phyloP scores from a whole-genome alignment of 53 echinoderm and acorn worm species.

The Actinopyga echinites region DNA sequence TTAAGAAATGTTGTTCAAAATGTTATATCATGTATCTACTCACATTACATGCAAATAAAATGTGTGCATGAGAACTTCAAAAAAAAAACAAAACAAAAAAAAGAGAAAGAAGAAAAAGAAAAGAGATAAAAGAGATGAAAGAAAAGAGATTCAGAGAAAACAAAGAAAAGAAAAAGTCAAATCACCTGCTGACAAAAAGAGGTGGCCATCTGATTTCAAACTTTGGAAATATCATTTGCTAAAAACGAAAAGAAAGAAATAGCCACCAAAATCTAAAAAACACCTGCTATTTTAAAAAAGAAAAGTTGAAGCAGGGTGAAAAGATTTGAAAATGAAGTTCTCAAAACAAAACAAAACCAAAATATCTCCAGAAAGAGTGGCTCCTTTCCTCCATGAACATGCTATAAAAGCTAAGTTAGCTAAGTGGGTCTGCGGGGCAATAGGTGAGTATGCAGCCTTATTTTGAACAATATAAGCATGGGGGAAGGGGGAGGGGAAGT shows the following conservation, averaged over 20 bases:
- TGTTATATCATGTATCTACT: conserved; percentile 30
- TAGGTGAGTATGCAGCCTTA: no score
- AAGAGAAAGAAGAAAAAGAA: background rate
- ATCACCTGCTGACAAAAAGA: background rate
- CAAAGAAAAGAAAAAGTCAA: background rate
- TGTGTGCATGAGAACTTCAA: background rate
- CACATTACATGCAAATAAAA: conserved; percentile 30
- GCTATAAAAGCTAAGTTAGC: background rate
- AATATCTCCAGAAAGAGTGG: background rate
- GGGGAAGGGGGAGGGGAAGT: no score
- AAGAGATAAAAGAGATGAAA: background rate
- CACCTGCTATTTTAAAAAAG: background rate
- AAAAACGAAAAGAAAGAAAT: background rate
- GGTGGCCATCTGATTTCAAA: background rate
- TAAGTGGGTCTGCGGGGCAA: no score
- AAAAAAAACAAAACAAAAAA: conserved; percentile 2
- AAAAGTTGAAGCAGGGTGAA: background rate
- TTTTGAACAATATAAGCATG: no score
- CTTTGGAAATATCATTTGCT: background rate
- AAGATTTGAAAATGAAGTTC: background rate
- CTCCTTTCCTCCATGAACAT: background rate
- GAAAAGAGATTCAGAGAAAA: background rate
- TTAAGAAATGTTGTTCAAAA: conserved; percentile 9
- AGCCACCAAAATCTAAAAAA: background rate
- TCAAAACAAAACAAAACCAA: background rate